These are phyloP conservation scores for Petroica traversi DNA, from an alignment of 2,113 vertebrate species.

Conservation along the genomic window DNA sequence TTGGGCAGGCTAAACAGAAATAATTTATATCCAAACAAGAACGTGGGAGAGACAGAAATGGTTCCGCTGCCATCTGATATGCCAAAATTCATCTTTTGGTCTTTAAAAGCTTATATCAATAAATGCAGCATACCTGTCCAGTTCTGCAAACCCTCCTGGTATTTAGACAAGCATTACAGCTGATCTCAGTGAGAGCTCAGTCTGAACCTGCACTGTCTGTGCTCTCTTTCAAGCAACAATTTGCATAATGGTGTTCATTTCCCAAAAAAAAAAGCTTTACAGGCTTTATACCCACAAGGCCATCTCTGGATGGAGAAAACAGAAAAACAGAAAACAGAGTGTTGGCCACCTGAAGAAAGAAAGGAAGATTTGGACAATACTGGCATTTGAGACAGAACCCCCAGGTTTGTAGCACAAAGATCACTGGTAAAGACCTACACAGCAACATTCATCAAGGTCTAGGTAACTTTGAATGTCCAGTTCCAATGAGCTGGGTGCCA, in stretches of 20 bases:
- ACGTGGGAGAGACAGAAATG: background rate
- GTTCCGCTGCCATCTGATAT: background rate
- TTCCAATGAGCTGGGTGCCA: background rate
- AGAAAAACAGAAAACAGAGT: background rate
- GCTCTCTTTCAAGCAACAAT: background rate
- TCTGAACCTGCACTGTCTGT: background rate
- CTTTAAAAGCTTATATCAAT: background rate
- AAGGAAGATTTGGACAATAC: background rate
- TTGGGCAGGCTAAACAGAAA: background rate
- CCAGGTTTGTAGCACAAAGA: background rate
- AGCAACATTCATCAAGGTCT: accelerated
- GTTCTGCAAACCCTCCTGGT: background rate
- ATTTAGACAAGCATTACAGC: slow-evolving; percentile 16
- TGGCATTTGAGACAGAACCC: background rate
- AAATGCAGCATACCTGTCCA: background rate
- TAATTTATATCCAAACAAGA: background rate
- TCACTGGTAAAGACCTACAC: background rate
- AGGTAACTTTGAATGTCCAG: background rate
- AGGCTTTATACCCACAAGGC: background rate
- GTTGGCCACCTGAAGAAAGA: background rate
- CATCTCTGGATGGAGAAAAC: background rate
- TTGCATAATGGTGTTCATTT: background rate
- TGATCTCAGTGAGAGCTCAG: background rate
- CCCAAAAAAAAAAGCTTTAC: background rate
- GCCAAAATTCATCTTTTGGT: background rate